A percentile compares a stretch with the other conserved stretches of the same genome.
phyloP scores from a whole-genome alignment of 2,113 vertebrate species.

The Rhynchopsitta pachyrhyncha region DNA sequence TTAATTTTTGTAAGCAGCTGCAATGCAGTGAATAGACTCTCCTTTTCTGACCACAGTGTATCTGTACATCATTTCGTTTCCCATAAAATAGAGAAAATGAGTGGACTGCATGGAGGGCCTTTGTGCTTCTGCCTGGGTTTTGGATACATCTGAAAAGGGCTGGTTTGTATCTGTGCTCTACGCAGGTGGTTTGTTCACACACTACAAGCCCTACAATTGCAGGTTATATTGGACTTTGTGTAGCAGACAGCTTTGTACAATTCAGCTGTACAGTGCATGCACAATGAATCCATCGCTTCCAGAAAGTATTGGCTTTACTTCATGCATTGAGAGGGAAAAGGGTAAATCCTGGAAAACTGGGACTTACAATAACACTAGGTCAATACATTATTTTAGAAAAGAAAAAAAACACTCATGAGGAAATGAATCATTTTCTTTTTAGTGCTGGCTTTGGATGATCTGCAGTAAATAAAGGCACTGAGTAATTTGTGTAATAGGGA shows the following conservation, averaged over 20 bases:
- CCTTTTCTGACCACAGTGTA: background rate
- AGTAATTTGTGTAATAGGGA: constrained; percentile 8
- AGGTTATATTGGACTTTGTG: background rate
- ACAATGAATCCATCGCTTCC: background rate
- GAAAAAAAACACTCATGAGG: background rate
- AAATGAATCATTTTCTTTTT: constrained; percentile 40
- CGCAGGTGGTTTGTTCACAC: background rate
- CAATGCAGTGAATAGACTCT: background rate
- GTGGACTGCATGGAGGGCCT: background rate
- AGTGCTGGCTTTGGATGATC: background rate
- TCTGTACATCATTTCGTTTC: background rate
- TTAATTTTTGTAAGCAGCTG: background rate
- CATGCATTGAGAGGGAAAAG: background rate
- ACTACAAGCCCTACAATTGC: fast-evolving
- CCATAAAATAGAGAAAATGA: background rate
- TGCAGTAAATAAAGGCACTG: constrained; percentile 16
- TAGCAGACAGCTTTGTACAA: background rate
- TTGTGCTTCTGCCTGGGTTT: background rate
- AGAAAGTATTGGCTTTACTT: background rate
- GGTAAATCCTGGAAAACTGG: background rate
- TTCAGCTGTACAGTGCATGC: background rate
- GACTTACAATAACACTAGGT: background rate
- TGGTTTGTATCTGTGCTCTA: background rate
- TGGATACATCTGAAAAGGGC: background rate
- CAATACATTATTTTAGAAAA: background rate